phyloP scores from a whole-genome alignment of 2,888 invertebrate species.

The Neoascia interrupta region DNA sequence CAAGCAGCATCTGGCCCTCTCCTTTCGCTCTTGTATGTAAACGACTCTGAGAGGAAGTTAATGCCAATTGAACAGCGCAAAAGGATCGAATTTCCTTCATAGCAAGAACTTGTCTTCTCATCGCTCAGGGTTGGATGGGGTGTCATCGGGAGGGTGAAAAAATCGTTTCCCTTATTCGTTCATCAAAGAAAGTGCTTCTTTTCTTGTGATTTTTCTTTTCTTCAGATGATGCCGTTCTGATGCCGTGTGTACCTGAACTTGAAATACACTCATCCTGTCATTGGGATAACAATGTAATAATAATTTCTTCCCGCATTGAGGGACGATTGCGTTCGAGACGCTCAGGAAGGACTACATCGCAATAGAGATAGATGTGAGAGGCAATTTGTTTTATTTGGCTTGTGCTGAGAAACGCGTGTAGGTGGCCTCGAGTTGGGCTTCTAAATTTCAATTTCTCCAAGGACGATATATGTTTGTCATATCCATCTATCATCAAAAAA shows the following conservation, averaged over 20 bases:
- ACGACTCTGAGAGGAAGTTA: too few relatives aligned
- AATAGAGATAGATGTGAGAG: conserved; percentile 11
- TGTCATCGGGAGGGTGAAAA: background rate
- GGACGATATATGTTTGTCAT: background rate
- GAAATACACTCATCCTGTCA: conserved; percentile 57
- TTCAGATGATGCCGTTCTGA: too few relatives aligned
- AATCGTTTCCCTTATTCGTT: conserved; percentile 19
- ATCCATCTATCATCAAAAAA: conserved; percentile 13
- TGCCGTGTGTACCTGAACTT: conserved; percentile 48
- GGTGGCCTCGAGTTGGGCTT: conserved; percentile 20
- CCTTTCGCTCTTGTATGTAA: background rate
- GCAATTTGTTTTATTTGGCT: conserved; percentile 16
- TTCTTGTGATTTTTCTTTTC: conserved; percentile 27
- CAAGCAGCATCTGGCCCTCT: background rate
- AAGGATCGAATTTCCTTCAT: conserved; percentile 29
- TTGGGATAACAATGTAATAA: conserved; percentile 57
- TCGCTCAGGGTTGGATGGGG: background rate
- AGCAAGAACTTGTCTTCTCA: conserved; percentile 15
- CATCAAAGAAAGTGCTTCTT: conserved; percentile 59
- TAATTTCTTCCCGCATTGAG: conserved; percentile 52
- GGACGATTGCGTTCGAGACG: background rate
- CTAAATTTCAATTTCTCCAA: conserved; percentile 10
- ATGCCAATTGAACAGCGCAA: too few relatives aligned
- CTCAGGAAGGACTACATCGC: background rate
- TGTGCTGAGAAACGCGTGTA: background rate